phyloP scores from a whole-genome alignment of 2,797 vertebrate genomes.

The Sebastes paucispinis region DNA sequence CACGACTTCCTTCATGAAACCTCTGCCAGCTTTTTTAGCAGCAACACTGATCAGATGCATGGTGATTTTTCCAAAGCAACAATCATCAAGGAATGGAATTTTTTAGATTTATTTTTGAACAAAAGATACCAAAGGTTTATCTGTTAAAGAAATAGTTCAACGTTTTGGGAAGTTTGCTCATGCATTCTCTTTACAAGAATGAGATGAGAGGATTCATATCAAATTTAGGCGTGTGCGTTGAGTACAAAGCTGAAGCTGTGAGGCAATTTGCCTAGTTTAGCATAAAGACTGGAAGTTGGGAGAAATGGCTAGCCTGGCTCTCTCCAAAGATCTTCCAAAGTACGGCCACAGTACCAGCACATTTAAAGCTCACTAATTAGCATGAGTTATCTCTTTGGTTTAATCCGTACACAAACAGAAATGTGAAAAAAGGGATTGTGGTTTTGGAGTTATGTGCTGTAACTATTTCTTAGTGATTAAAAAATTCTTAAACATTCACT shows the following conservation, averaged over 20 bases:
- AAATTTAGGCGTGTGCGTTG: background rate
- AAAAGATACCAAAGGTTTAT: background rate
- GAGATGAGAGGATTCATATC: background rate
- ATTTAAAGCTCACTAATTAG: background rate
- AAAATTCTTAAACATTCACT: background rate
- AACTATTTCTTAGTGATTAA: background rate
- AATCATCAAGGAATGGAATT: background rate
- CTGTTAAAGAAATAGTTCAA: background rate
- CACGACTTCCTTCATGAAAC: constrained; percentile 53
- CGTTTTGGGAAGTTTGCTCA: background rate
- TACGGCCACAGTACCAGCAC: background rate
- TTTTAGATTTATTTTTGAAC: background rate
- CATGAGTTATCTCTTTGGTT: background rate
- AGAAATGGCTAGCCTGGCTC: background rate
- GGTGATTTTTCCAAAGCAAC: background rate
- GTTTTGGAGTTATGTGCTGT: background rate
- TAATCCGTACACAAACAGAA: background rate
- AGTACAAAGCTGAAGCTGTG: background rate
- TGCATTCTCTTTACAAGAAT: background rate
- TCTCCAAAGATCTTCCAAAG: background rate
- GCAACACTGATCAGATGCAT: background rate
- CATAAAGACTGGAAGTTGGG: background rate
- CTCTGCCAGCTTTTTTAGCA: constrained; percentile 11
- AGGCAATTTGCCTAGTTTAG: background rate
- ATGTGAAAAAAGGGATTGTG: background rate